Conservation (phyloP, 1,140 invertebrate genomes). For the Heliconius nattereri region DNA sequence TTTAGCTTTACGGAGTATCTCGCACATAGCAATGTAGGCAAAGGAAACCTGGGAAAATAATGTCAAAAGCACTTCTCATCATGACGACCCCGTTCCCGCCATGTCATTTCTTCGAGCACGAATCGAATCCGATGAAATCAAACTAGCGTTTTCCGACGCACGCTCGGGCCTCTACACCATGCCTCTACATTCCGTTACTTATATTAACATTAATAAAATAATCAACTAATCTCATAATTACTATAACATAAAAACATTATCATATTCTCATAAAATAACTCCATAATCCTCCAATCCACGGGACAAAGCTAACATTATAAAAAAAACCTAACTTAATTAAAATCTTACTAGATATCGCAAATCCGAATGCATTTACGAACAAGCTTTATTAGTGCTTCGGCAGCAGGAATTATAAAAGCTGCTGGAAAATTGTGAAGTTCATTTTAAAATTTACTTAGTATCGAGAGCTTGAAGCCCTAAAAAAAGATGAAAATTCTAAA, state of each 20-base stretch:
- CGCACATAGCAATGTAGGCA: too few relatives aligned
- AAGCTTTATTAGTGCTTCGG: not conserved
- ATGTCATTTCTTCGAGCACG: too few relatives aligned
- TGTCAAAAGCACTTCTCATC: too few relatives aligned
- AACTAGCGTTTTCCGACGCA: too few relatives aligned
- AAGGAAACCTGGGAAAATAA: too few relatives aligned
- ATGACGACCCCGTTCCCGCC: too few relatives aligned
- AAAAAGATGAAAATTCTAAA: not conserved
- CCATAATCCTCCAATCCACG: not conserved
- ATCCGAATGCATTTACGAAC: not conserved
- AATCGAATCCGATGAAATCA: too few relatives aligned
- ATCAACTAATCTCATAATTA: too few relatives aligned
- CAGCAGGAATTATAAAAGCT: slow-evolving; percentile 6
- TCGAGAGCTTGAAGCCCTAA: not conserved
- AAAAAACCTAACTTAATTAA: not conserved
- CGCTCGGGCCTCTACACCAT: too few relatives aligned
- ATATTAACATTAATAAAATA: too few relatives aligned
- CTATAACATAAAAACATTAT: not conserved
- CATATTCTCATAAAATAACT: not conserved
- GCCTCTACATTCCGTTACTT: too few relatives aligned
- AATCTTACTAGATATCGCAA: slow-evolving; percentile 2
- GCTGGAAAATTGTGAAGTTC: not conserved
- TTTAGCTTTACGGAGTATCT: too few relatives aligned
- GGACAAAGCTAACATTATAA: not conserved
- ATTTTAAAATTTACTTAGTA: not conserved